Evolutionary conservation across 1,140 invertebrate genomes (phyloP).

Genomic region (Procambarus clarkii): DNA sequence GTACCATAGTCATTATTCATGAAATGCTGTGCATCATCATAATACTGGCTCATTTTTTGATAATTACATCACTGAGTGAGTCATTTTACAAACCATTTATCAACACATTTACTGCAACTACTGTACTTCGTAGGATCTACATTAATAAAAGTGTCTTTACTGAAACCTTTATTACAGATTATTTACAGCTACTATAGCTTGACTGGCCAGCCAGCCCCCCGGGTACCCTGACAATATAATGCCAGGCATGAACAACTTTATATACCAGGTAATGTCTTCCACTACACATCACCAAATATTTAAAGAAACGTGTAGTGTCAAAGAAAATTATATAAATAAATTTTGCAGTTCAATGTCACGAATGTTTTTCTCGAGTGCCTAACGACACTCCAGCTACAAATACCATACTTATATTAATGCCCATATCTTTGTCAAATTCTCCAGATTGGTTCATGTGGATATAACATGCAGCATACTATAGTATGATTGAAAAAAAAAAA

Average conservation of each 20-base stretch:
- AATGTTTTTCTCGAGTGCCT: background rate
- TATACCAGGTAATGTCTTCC: background rate
- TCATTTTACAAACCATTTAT: too few species aligned
- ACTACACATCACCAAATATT: background rate
- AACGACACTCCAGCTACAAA: too few species aligned
- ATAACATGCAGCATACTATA: too few species aligned
- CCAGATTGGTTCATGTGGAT: background rate
- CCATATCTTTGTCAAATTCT: background rate
- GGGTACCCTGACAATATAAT: background rate
- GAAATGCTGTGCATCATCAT: too few species aligned
- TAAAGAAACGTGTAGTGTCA: background rate
- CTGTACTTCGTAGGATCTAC: too few species aligned
- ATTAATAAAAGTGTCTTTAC: background rate
- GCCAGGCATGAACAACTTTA: background rate
- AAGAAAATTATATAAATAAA: background rate
- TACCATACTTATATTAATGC: background rate
- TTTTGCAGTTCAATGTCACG: background rate
- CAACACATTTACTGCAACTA: too few species aligned
- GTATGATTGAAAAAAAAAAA: too few species aligned
- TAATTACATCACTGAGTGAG: too few species aligned
- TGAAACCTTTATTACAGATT: slow-evolving; percentile 4
- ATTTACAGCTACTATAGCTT: background rate
- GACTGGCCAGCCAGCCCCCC: background rate
- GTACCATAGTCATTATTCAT: too few species aligned
- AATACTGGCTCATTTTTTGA: too few species aligned